A percentile compares a stretch with the other conserved stretches of the same genome.
These are phyloP conservation scores for Platycheirus rosarum DNA, from an alignment of 2,888 invertebrate genomes.

Conservation along the genomic window DNA sequence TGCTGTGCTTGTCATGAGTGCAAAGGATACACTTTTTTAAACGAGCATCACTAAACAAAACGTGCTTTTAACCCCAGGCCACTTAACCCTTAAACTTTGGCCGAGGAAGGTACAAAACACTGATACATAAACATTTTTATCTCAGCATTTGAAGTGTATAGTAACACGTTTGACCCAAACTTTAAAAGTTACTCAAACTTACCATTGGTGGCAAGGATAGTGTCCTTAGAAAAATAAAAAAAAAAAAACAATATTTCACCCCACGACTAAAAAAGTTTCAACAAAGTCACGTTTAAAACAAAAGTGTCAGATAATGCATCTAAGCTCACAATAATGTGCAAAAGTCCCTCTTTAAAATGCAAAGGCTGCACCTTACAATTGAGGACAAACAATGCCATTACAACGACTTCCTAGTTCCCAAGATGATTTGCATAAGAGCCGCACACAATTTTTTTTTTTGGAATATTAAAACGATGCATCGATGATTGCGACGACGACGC, in stretches of 20 bases:
- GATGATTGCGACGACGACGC: constrained; percentile 11
- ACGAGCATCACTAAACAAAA: not conserved
- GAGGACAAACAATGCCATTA: constrained; percentile 48
- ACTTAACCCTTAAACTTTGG: constrained; percentile 29
- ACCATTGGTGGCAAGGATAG: no score
- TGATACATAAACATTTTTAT: constrained; percentile 22
- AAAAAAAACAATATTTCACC: not conserved
- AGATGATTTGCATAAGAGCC: constrained; percentile 49
- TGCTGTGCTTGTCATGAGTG: not conserved
- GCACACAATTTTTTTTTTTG: not conserved
- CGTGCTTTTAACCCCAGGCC: constrained; percentile 14
- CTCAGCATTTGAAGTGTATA: constrained; percentile 36
- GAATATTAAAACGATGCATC: constrained; percentile 39
- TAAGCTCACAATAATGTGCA: not conserved
- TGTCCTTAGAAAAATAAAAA: no score
- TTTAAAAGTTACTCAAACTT: constrained; percentile 16
- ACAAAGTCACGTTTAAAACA: constrained; percentile 20
- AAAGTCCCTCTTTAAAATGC: constrained; percentile 21
- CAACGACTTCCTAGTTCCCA: constrained; percentile 60
- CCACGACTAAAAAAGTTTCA: not conserved
- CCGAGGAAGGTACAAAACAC: not conserved
- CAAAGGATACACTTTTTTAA: not conserved
- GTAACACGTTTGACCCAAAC: constrained; percentile 35
- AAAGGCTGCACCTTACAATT: constrained; percentile 39
- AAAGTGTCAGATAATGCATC: constrained; percentile 26